Conservation (phyloP, 2,113 vertebrate genomes). For the Ciconia stormi region DNA sequence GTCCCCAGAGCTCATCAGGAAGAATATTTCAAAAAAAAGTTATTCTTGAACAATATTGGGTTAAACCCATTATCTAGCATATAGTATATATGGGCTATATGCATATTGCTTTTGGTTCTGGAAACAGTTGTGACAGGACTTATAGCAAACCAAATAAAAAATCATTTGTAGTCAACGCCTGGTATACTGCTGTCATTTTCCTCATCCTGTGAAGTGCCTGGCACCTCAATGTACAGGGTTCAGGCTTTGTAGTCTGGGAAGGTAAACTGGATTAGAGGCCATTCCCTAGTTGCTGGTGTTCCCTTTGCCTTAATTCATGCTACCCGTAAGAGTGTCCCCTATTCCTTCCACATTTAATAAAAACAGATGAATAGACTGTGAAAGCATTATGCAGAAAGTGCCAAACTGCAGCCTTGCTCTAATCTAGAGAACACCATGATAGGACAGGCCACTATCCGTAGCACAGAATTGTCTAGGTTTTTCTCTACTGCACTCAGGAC, state of each 20-base stretch:
- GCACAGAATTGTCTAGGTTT: not conserved
- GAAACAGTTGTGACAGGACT: not conserved
- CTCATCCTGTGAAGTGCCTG: not conserved
- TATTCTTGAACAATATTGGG: not conserved
- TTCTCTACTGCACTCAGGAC: not conserved
- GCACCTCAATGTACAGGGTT: not conserved
- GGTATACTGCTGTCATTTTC: not conserved
- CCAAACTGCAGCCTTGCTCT: not conserved
- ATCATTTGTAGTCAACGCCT: not conserved
- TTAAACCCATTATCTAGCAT: not conserved
- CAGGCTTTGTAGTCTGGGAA: not conserved
- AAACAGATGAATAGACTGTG: not conserved
- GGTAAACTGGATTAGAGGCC: not conserved
- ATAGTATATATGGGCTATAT: not conserved
- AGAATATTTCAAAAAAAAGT: not conserved
- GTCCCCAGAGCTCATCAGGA: not conserved
- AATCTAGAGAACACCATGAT: too few species aligned
- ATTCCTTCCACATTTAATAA: not conserved
- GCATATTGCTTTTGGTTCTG: not conserved
- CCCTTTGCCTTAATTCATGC: not conserved
- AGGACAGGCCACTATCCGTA: not conserved
- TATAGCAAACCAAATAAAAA: not conserved
- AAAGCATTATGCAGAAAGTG: not conserved
- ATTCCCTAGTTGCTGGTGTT: not conserved
- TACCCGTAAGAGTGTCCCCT: not conserved